Evolutionary conservation across 2,113 vertebrate species (phyloP).

Genomic region (Calonectris borealis): DNA sequence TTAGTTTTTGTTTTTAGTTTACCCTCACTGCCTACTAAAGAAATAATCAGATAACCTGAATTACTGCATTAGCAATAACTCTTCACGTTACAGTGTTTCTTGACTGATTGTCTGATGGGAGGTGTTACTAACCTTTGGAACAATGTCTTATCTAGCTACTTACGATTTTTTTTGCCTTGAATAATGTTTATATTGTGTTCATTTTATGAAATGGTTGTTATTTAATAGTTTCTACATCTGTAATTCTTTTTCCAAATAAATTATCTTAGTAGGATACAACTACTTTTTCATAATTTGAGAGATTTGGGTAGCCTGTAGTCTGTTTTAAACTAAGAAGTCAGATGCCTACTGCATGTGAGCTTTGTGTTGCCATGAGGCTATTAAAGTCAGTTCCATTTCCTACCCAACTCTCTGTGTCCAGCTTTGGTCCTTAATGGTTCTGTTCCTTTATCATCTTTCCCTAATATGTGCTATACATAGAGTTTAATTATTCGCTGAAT

Average conservation of each 20-base stretch:
- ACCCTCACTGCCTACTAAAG: not conserved
- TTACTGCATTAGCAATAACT: not conserved
- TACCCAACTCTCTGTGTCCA: not conserved
- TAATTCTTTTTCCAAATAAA: not conserved
- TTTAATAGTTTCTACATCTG: not conserved
- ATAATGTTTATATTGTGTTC: constrained; percentile 9
- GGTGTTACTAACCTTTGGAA: not conserved
- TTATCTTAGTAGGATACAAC: not conserved
- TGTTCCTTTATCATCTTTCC: not conserved
- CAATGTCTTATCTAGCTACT: not conserved
- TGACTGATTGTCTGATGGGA: not conserved
- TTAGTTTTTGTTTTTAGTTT: not conserved
- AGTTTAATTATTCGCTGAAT: not conserved
- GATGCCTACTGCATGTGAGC: not conserved
- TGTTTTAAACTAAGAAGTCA: not conserved
- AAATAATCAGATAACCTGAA: not conserved
- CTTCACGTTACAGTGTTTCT: not conserved
- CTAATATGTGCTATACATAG: not conserved
- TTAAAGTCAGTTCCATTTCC: not conserved
- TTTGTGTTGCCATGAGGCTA: not conserved
- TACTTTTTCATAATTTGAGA: not conserved
- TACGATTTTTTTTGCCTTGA: not conserved
- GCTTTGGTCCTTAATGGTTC: not conserved
- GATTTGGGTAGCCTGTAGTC: not conserved
- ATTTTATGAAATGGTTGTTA: constrained; percentile 8